Evolutionary conservation across 2,888 invertebrate species (phyloP).

Genomic region (Drosophila pegasa): DNA sequence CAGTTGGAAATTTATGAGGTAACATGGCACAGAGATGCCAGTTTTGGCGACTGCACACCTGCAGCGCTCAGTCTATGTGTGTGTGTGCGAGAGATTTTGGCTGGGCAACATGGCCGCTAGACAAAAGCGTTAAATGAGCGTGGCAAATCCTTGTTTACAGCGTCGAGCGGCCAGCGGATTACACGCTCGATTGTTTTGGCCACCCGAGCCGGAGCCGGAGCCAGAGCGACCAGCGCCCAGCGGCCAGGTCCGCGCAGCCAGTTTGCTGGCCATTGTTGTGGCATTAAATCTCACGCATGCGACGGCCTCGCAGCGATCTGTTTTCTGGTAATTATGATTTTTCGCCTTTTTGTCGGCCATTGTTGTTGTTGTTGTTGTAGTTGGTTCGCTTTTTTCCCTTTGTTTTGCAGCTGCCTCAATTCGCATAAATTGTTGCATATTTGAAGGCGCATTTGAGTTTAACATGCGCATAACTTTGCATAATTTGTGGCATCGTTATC

Average conservation of each 20-base stretch:
- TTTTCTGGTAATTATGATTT: slow-evolving; percentile 73
- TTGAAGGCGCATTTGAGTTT: slow-evolving; percentile 60
- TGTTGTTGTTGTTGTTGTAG: slow-evolving; percentile 7
- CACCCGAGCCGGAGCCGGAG: slow-evolving; percentile 8
- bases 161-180: slow-evolving; percentile 72
- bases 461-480: slow-evolving; percentile 74
- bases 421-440: slow-evolving; percentile 77
- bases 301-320: slow-evolving; percentile 38
- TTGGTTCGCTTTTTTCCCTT: slow-evolving; percentile 6
- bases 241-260: slow-evolving; percentile 5
- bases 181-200: slow-evolving; percentile 75
- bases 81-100: slow-evolving; percentile 39
- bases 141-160: slow-evolving; percentile 79
- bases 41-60: slow-evolving; percentile 51
- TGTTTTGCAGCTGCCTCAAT: slow-evolving; percentile 64
- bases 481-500: slow-evolving; percentile 68
- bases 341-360: slow-evolving; percentile 35
- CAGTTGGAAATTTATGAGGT: slow-evolving; percentile 82
- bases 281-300: slow-evolving; percentile 58
- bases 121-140: slow-evolving; percentile 82
- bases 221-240: slow-evolving; percentile 2
- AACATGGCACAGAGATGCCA: slow-evolving; percentile 49
- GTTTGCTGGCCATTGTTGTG: slow-evolving; percentile 52
- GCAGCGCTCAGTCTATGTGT: slow-evolving; percentile 21
- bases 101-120: slow-evolving; percentile 69